Base-by-base conservation (phyloP, 2,888 invertebrate genomes). In the Epinotia demarniana region DNA sequence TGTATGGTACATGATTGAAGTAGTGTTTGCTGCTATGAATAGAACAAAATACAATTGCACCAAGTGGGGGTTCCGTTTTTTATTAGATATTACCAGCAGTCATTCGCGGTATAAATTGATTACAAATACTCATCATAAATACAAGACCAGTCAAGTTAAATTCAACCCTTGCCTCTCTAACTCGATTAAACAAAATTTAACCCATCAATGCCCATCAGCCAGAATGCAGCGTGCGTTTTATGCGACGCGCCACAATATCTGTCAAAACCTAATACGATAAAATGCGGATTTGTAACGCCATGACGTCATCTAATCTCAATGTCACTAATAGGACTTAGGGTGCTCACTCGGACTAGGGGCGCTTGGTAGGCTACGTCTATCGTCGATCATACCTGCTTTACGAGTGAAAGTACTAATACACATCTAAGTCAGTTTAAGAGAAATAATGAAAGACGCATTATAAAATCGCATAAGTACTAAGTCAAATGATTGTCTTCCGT, bases 201-300 rank as follows among this genome's bases (percentile, higher is more conserved):
- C 75, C 66, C 75, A 71, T 75, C 70, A 71, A 71, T 71, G 70
- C 74, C 43, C 66, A 55, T 75, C 70, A 75, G 62, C 16, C 46
- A 53, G 49, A 68, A 75, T 80, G 87, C 81, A 79, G 87, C 84
- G 85, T 90, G 89, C 86, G 83, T 85, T 92, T 92, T 91, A 92
- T 90, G 91, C 85, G 87, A 89, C 86, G 80, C 85, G 84, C 83
- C 81, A 87, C 85, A 87, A 91, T 92, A 92, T 92, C 91, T 92
- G 92, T 91, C 92, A 91, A 89, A 90, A 89, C 89, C 90, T 90
- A 90, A 91, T 89, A 87, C 91, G 85, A 89, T 90, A 87, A 90
- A 90, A 90, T 88, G 89, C 85, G 86, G 86, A 85, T 83, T 86
- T 81, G 87, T 72, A 72, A 77, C 80, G 79, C 80, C 81, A 82